Base-by-base conservation (phyloP, 2,888 invertebrate species). In the Agrochola circellaris region DNA sequence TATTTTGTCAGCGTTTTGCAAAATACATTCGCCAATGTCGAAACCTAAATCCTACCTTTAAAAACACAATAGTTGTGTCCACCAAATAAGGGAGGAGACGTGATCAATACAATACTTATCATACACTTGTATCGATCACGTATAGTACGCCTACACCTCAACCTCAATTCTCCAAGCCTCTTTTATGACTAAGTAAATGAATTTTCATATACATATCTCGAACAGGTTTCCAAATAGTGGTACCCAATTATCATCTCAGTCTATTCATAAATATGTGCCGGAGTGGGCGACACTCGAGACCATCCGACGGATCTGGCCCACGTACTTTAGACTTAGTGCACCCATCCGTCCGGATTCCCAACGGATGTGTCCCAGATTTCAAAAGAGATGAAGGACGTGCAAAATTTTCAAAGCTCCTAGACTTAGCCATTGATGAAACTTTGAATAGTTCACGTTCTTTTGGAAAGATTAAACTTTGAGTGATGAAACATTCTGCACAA, bases 291-390 rank as follows among this genome's bases (percentile, higher is more conserved):
- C 75, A 73, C 80, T 87, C 67, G 78, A 81, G 78, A 73, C 73
- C 75, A 69, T 76, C 72, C 83, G 66, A 74, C 84, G 84, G 80
- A 84, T 87, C 81, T 84, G 72, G 79, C 86, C 86, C 87, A 89
- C 81, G 80, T 87, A 79, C 79, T 71, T 34, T 30, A 66, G 70
- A 75, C 86, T 85, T 84, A 86, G 82, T 84, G 77, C 82, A 88
- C 77, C 82, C 82, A 88, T 75, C 77, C 79, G 79, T 83, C 69
- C 79, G 75, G 78, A 77, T 77, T 86, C 71, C 65, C 84, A 79
- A 82, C 75, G 79, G 87, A 86, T 86, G 56, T 84, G 88, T 86
- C 74, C 80, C 34, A 87, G 78, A 82, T 87, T 86, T 80, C 62
- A 69, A 77, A 76, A 65, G 73, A 83, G 58, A 79, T 83, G 76